Base-by-base conservation (phyloP, 2,797 vertebrate genomes). In the Diceros bicornis region DNA sequence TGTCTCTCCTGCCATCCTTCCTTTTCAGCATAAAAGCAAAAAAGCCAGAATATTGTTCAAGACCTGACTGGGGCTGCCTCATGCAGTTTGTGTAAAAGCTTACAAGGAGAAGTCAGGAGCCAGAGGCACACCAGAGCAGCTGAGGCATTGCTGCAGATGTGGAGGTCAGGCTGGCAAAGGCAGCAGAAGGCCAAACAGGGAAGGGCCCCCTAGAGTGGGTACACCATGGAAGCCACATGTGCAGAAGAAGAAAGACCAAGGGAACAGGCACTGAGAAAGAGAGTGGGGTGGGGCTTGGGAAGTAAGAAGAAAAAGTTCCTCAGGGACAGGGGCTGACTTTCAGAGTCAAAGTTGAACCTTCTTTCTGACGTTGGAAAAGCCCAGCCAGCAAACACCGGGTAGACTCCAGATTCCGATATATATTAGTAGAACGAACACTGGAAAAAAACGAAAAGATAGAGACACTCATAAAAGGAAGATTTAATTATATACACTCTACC, bases 381-480 rank as follows among this genome's bases (percentile, higher is more conserved):
- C 99, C 99, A 78, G 99, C 99, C 94, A 99, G 98, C 98, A 99
- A 98, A 97, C 99, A 99, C 74, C 99, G 99, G 68, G 99, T 99
- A 50, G 99, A 99, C 98, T 99, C 99, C 98, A 99, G 99, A 96
- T 99, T 99, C 98, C 99, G 99, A 96, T 98, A 98, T 84, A 99
- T 99, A 97, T 99, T 99, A 97, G 99, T 99, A 94, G 99, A 99
- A 92, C 99, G 99, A 94, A 99, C 97, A 50, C 99, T 99, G 98
- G 98, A 25, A 97, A n/a, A 98, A 64, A 72, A 27, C 27, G 47
- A 59, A 89, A 87, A 81, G 47, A 52, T 2, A 75, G 64, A 41
- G 62, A 84, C 8, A 41, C 25, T 90, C 77, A 92, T 0, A 62
- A 66, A 85, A 61, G 61, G 71, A 74, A 77, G 2, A 14, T 12